phyloP scores from a whole-genome alignment of 2,113 vertebrate genomes.

The Anhinga anhinga region DNA sequence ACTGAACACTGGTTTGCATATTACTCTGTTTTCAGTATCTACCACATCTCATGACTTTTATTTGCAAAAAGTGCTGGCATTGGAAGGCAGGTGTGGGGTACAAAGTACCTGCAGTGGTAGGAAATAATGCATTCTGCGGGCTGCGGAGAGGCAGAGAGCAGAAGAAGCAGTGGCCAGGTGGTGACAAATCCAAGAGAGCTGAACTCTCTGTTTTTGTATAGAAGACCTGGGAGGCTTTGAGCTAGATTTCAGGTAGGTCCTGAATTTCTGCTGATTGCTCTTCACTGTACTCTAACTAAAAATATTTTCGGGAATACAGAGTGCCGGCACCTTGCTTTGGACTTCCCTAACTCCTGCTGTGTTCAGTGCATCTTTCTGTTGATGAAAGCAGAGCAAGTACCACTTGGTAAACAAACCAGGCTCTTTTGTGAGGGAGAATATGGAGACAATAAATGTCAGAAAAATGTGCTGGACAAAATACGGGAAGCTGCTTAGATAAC shows the following conservation, averaged over 20 bases:
- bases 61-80: neutral
- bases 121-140: neutral
- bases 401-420: neutral
- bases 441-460: neutral
- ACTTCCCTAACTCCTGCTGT: neutral
- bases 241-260: neutral
- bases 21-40: neutral
- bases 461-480: neutral
- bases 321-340: neutral
- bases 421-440: neutral
- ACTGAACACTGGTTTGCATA: neutral
- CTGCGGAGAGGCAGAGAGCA: neutral
- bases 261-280: neutral
- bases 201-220: neutral
- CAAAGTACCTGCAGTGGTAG: neutral
- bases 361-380: neutral
- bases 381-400: neutral
- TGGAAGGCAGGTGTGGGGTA: neutral
- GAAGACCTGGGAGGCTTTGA: neutral
- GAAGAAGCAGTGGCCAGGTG: neutral
- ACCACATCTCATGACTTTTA: neutral
- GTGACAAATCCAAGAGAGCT: neutral
- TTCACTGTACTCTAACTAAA: neutral
- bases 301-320: neutral
- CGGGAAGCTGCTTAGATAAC: neutral